Evolutionary conservation across 2,888 invertebrate genomes (phyloP), one percentile per base, ranked within the genome.

Genomic region (Epinotia bilunana): DNA sequence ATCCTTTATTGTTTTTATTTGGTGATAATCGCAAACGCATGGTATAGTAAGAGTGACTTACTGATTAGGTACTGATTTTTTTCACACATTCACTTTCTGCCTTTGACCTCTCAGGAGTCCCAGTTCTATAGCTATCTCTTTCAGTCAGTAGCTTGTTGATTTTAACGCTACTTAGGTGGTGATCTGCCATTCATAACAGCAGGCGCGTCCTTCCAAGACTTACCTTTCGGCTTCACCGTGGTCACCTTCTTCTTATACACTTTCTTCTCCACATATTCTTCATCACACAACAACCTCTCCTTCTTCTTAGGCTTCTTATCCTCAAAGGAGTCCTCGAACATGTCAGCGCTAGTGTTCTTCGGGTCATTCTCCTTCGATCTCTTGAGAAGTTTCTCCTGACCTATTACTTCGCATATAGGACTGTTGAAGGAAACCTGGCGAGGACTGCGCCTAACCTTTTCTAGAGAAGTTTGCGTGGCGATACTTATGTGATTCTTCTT

Each of bases 321-420:
- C 2, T 82, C 86, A 55, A 90, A 90, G 0, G 94, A 92, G 77
- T 94, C 94, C 0, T 94, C 94, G 58, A 94, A 94, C 4, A 94
- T 90, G 72, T 94, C 94, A 0, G 84, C 87, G 68, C 94, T 94
- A 0, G 91, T 88, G 75, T 93, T 87, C 0, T 84, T 83, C 0
- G 85, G 86, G 18, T 80, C 80, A 13, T 76, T 77, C 72, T 81
- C 83, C 6, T 69, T 69, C 33, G 78, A 78, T 3, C 75, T 65
- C 74, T 80, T 80, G 12, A 79, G 70, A 12, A 79, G 78, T 80
- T 82, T 83, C 60, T 83, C 82, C 1, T 86, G 87, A 0, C 86
- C 89, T 1, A 92, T 88, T 16, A 91, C 78, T 77, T 88, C 89
- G 64, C 87, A 86, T 28, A 92, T 87, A 0, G 93, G 92, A 62